These are phyloP conservation scores for Musca vetustissima DNA, from an alignment of 1,140 invertebrate species.

Conservation along the genomic window DNA sequence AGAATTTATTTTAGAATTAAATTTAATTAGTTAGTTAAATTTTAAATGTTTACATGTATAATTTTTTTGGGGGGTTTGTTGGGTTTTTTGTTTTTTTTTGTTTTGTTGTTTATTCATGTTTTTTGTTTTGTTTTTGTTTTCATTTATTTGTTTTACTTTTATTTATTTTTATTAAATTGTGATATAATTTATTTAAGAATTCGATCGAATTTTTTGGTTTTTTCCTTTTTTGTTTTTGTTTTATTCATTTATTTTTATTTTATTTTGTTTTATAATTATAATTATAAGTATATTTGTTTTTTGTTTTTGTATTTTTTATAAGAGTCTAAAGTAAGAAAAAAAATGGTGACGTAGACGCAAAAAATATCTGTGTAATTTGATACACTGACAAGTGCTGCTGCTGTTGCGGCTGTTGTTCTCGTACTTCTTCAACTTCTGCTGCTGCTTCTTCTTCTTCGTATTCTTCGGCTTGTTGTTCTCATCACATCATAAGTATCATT, in stretches of 20 bases:
- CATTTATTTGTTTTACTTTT: constrained; percentile 9
- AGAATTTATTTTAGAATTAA: constrained; percentile 25
- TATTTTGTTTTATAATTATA: constrained; percentile 17
- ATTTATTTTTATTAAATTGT: constrained; percentile 24
- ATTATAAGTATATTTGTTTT: constrained; percentile 20
- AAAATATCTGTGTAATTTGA: constrained; percentile 21
- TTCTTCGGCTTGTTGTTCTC: not conserved
- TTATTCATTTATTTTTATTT: constrained; percentile 4
- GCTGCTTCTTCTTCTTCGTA: not conserved
- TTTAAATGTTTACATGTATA: constrained; percentile 24
- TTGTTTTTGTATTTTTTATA: not conserved
- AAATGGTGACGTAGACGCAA: constrained; percentile 24
- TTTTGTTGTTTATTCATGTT: constrained; percentile 10
- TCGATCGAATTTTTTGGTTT: constrained; percentile 22
- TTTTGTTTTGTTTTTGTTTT: constrained; percentile 3
- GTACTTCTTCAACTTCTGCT: not conserved
- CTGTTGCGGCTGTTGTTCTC: constrained; percentile 1
- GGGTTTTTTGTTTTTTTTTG: constrained; percentile 1
- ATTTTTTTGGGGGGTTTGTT: constrained; percentile 15
- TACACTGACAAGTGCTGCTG: constrained; percentile 23
- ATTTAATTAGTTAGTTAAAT: constrained; percentile 25
- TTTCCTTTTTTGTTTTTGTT: not conserved
- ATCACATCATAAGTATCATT: not conserved
- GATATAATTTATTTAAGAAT: constrained; percentile 25
- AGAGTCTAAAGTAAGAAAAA: constrained; percentile 24